Evolutionary conservation across 2,113 vertebrate genomes (phyloP).

Genomic region (Stigmatopora argus): DNA sequence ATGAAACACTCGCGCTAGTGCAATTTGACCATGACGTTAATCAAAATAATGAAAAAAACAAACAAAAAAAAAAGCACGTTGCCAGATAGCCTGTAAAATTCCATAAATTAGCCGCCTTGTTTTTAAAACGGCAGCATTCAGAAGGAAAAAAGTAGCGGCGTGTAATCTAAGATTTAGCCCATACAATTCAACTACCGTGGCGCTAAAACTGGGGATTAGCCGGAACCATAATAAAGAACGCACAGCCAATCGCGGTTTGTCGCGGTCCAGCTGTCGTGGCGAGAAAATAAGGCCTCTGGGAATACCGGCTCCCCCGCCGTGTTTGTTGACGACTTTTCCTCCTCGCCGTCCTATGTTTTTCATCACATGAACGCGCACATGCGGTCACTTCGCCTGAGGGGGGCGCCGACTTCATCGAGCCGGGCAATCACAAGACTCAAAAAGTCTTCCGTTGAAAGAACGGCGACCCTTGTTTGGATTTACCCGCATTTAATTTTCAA

Average conservation of each 20-base stretch:
- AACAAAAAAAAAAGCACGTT: no score
- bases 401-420: constrained; percentile 5
- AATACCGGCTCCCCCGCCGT: background rate
- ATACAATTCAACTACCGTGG: no score
- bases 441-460: constrained; percentile 17
- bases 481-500: background rate
- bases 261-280: constrained; percentile 5
- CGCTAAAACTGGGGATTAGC: background rate
- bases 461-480: constrained; percentile 21
- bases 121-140: no score
- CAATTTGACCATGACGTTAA: no score
- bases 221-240: background rate
- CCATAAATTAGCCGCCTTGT: no score
- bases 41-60: no score
- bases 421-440: constrained; percentile 30
- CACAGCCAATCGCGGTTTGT: background rate
- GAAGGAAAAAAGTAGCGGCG: no score
- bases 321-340: constrained; percentile 5
- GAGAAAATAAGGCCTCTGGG: background rate
- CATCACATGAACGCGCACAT: constrained; percentile 13
- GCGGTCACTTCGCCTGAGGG: constrained; percentile 1
- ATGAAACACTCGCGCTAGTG: no score
- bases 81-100: no score
- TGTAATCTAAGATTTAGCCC: no score
- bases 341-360: background rate